phyloP scores from a whole-genome alignment of 2,113 vertebrate genomes.

The Phoxinus phoxinus region DNA sequence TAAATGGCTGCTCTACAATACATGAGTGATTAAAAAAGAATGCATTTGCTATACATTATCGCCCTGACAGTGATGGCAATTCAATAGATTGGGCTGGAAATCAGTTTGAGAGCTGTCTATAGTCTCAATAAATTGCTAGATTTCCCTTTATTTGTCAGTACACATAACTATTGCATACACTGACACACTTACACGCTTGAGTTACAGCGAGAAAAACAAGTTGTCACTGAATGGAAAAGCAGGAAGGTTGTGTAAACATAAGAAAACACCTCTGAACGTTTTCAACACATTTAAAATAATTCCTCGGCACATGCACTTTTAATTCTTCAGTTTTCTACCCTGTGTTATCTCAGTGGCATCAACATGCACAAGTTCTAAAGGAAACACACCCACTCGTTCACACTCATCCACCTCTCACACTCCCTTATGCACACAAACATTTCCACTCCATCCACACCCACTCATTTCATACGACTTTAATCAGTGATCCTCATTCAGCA shows the following conservation, averaged over 20 bases:
- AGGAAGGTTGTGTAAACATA: not conserved
- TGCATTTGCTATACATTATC: no score
- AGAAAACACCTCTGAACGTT: not conserved
- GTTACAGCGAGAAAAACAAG: not conserved
- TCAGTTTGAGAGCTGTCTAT: not conserved
- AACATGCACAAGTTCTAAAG: not conserved
- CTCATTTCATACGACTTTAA: constrained; percentile 37
- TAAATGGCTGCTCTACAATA: no score
- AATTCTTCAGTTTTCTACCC: not conserved
- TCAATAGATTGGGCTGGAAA: not conserved
- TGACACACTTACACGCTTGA: not conserved
- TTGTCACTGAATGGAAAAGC: not conserved
- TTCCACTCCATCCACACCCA: constrained; percentile 41
- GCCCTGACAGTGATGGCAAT: not conserved
- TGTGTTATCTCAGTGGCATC: not conserved
- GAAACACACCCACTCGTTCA: constrained; percentile 40
- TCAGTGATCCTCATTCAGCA: not conserved
- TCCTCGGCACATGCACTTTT: not conserved
- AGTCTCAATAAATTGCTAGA: not conserved
- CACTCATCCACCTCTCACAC: constrained; percentile 7
- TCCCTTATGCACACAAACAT: constrained; percentile 16
- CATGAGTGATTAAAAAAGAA: no score
- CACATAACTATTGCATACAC: not conserved
- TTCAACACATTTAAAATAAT: not conserved
- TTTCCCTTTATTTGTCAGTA: not conserved